Conservation (phyloP, 2,113 vertebrate genomes). For the Varanus salvator region DNA sequence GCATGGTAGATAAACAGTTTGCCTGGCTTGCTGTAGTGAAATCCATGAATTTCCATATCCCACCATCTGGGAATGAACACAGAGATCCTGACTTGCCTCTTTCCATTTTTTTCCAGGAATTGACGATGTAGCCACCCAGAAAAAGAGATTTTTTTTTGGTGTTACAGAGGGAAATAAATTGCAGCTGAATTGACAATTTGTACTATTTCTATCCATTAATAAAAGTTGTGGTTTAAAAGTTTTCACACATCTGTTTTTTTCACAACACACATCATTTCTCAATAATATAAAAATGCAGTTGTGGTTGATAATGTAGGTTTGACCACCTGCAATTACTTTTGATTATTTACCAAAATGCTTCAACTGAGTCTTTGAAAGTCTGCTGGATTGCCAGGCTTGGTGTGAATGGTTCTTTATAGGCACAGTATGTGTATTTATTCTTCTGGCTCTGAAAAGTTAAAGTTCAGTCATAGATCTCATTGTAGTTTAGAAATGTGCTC, state of each 20-base stretch:
- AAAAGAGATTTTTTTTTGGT: slow-evolving; percentile 66
- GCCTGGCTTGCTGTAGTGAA: not conserved
- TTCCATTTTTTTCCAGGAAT: slow-evolving; percentile 82
- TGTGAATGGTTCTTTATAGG: not conserved
- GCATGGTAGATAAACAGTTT: slow-evolving; percentile 7
- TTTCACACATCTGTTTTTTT: not conserved
- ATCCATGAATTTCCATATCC: not conserved
- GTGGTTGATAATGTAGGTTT: not conserved
- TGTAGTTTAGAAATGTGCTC: not conserved
- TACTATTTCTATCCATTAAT: slow-evolving; percentile 98
- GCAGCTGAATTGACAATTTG: slow-evolving; percentile 90
- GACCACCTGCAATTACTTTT: not conserved
- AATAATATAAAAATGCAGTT: not conserved
- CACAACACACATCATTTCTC: not conserved
- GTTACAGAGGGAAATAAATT: slow-evolving; percentile 78
- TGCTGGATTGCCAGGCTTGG: not conserved
- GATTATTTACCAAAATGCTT: not conserved
- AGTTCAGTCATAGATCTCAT: not conserved
- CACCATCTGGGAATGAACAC: accelerated
- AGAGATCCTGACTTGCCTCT: slow-evolving; percentile 18
- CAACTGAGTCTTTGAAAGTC: not conserved
- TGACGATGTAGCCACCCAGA: slow-evolving; percentile 91
- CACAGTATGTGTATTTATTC: not conserved
- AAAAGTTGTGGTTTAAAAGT: slow-evolving; percentile 91
- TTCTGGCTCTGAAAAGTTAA: not conserved